Evolutionary conservation across 2,888 invertebrate genomes (phyloP).

Genomic region (Deroplatys truncata): DNA sequence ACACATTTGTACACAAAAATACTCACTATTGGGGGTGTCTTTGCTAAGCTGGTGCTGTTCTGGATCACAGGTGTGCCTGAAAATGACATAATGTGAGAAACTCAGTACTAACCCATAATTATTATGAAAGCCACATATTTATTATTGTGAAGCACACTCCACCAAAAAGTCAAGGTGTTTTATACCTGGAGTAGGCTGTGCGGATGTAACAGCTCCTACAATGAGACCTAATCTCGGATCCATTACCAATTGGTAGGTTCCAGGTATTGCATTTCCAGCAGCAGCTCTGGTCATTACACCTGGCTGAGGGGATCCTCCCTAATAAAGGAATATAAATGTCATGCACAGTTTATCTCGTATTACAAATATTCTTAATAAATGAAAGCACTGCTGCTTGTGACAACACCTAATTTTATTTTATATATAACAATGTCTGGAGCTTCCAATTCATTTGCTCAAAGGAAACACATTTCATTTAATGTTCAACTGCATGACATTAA

Average conservation of each 20-base stretch:
- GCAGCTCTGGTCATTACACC: constrained; percentile 15
- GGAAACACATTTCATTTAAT: too few relatives aligned
- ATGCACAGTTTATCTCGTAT: background rate
- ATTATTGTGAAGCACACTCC: background rate
- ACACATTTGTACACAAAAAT: background rate
- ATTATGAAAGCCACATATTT: background rate
- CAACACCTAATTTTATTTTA: too few relatives aligned
- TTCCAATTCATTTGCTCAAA: too few relatives aligned
- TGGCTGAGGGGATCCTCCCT: constrained; percentile 1
- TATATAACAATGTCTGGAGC: too few relatives aligned
- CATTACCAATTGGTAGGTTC: constrained; percentile 50
- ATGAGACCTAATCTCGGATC: constrained; percentile 49
- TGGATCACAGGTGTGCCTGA: constrained; percentile 17
- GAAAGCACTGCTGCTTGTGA: too few relatives aligned
- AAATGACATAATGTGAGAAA: background rate
- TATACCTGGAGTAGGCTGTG: background rate
- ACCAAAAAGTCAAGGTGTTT: background rate
- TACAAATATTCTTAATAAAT: background rate
- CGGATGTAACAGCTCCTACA: constrained; percentile 38
- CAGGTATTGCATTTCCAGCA: constrained; percentile 23
- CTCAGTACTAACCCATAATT: background rate
- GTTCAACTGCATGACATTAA: too few relatives aligned
- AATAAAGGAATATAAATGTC: constrained; percentile 1
- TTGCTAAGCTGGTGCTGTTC: constrained; percentile 16
- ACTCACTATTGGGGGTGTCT: constrained; percentile 15